These are phyloP conservation scores for Propithecus coquereli DNA, from an alignment of 2,113 vertebrate genomes.

Conservation along the genomic window DNA sequence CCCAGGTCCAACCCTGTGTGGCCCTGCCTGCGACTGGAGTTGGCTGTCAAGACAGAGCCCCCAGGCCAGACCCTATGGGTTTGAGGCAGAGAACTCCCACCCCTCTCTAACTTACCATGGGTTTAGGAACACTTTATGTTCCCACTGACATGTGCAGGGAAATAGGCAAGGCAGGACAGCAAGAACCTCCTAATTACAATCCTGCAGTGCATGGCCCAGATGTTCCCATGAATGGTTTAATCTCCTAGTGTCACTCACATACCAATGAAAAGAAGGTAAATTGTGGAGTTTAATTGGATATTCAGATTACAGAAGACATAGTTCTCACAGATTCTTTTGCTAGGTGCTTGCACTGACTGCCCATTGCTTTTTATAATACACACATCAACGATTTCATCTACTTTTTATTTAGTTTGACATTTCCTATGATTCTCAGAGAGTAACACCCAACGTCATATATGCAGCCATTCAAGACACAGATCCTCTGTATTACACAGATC, in stretches of 20 bases:
- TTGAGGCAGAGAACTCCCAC: background rate
- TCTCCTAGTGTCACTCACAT: background rate
- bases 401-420: background rate
- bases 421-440: background rate
- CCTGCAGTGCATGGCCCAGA: background rate
- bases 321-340: background rate
- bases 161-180: background rate
- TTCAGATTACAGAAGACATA: background rate
- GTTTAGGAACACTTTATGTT: background rate
- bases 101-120: background rate
- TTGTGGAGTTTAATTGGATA: background rate
- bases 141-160: background rate
- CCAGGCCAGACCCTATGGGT: background rate
- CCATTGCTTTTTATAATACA: background rate
- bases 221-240: background rate
- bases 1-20: background rate
- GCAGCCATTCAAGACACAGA: background rate
- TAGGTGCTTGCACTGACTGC: background rate
- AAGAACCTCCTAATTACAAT: background rate
- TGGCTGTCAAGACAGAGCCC: background rate
- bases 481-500: background rate
- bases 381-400: background rate
- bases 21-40: background rate
- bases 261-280: background rate
- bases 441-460: background rate